A percentile compares a stretch with the other conserved stretches of the same genome.
Conservation (phyloP, 2,888 invertebrate genomes). For the Galerucella pusilla region DNA sequence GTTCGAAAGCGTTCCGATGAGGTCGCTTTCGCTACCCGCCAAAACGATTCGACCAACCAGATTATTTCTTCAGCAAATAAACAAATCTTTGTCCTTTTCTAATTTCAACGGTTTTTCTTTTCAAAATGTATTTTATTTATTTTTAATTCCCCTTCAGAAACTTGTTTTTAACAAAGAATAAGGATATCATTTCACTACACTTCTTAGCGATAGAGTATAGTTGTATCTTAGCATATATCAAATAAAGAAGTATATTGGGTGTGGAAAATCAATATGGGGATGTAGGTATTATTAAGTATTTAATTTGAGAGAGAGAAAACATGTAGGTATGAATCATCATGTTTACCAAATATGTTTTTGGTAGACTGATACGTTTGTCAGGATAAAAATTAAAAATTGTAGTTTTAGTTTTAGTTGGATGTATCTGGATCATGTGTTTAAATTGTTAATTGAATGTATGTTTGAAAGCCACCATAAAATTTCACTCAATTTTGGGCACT, state of each 20-base stretch:
- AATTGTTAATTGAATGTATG: neutral
- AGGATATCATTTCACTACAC: neutral
- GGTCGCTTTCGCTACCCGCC: constrained; percentile 61
- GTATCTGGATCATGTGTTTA: neutral
- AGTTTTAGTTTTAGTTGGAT: neutral
- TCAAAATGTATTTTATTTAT: constrained; percentile 36
- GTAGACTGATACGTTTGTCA: neutral
- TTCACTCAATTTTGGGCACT: too few species aligned
- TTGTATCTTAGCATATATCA: neutral
- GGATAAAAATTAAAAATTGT: too few species aligned
- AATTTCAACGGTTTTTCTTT: constrained; percentile 50
- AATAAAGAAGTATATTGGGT: neutral
- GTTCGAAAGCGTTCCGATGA: constrained; percentile 60
- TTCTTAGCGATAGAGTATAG: constrained; percentile 2
- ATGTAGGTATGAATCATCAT: neutral
- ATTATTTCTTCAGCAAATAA: constrained; percentile 37
- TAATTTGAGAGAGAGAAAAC: constrained; percentile 2
- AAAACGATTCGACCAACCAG: constrained; percentile 60
- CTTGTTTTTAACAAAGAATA: neutral
- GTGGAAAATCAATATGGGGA: constrained; percentile 5
- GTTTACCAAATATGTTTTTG: neutral
- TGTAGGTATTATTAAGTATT: neutral
- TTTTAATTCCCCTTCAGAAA: constrained; percentile 11
- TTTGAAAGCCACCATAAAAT: too few species aligned
- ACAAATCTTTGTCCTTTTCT: constrained; percentile 52